A percentile compares a stretch with the other conserved stretches of the same genome.
Conservation (phyloP, 2,797 vertebrate genomes). For the Gallinago solitaria region DNA sequence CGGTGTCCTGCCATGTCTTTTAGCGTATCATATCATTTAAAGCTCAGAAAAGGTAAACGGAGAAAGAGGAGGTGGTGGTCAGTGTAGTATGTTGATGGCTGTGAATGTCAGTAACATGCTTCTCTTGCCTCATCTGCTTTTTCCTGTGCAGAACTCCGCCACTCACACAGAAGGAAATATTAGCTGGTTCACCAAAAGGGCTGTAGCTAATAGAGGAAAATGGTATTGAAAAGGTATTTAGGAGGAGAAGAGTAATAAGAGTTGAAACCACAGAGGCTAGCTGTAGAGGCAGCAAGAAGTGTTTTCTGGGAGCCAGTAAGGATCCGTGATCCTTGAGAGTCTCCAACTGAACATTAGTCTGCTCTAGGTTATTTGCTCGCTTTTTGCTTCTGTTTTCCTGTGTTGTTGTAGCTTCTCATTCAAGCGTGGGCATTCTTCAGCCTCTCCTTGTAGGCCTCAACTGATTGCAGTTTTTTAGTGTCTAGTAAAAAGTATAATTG, state of each 20-base stretch:
- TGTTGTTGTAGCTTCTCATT: fast-evolving
- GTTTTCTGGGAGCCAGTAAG: too few species aligned
- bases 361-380: fast-evolving
- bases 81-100: fast-evolving
- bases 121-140: not conserved
- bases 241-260: too few species aligned
- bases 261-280: not conserved
- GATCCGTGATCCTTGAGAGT: too few species aligned
- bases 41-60: not conserved
- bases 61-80: not conserved
- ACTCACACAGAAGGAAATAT: fast-evolving
- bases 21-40: fast-evolving
- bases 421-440: not conserved
- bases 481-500: too few species aligned
- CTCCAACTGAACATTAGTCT: not conserved
- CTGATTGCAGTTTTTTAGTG: fast-evolving
- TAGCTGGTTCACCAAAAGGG: fast-evolving
- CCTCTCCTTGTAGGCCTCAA: not conserved
- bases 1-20: fast-evolving
- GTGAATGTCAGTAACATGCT: not conserved
- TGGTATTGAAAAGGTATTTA: fast-evolving
- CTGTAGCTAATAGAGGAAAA: too few species aligned
- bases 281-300: not conserved
- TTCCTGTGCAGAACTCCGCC: not conserved
- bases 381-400: not conserved